Conservation (phyloP, 2,797 vertebrate species). For the Martes flavigula region DNA sequence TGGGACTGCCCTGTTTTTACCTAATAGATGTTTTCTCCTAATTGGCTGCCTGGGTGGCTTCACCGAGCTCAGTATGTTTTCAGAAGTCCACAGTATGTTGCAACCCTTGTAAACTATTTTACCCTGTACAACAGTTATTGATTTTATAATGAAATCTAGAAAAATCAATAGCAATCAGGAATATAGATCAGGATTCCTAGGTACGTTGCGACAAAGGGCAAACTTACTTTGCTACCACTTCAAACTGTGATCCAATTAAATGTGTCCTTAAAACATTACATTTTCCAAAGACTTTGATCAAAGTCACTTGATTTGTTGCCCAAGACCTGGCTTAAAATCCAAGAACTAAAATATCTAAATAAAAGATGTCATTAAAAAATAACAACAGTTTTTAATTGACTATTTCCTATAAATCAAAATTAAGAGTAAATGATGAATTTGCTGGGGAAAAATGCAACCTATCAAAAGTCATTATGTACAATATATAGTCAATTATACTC, state of each 20-base stretch:
- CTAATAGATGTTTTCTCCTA: slow-evolving; percentile 90
- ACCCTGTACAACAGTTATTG: slow-evolving; percentile 87
- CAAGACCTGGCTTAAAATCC: slow-evolving; percentile 55
- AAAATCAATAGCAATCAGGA: slow-evolving; percentile 91
- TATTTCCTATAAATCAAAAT: neutral
- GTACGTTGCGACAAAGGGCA: slow-evolving; percentile 86
- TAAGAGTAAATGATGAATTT: neutral
- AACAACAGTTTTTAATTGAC: neutral
- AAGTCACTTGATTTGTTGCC: slow-evolving; percentile 68
- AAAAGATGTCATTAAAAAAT: slow-evolving; percentile 44
- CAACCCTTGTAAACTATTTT: slow-evolving; percentile 89
- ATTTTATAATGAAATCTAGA: slow-evolving; percentile 93
- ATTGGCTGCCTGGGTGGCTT: slow-evolving; percentile 88
- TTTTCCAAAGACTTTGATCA: slow-evolving; percentile 79
- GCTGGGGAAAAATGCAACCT: neutral
- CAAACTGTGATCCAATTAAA: slow-evolving; percentile 88
- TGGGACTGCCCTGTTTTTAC: slow-evolving; percentile 87
- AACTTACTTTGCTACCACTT: slow-evolving; percentile 84
- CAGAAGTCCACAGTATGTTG: slow-evolving; percentile 87
- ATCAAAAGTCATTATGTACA: neutral
- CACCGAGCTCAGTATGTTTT: slow-evolving; percentile 85
- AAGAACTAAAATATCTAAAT: slow-evolving; percentile 54
- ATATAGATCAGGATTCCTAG: slow-evolving; percentile 89
- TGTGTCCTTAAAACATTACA: slow-evolving; percentile 81
- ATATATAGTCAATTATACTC: neutral